Evolutionary conservation across 1,140 invertebrate species (phyloP).

Genomic region (Anoplolepis gracilipes): DNA sequence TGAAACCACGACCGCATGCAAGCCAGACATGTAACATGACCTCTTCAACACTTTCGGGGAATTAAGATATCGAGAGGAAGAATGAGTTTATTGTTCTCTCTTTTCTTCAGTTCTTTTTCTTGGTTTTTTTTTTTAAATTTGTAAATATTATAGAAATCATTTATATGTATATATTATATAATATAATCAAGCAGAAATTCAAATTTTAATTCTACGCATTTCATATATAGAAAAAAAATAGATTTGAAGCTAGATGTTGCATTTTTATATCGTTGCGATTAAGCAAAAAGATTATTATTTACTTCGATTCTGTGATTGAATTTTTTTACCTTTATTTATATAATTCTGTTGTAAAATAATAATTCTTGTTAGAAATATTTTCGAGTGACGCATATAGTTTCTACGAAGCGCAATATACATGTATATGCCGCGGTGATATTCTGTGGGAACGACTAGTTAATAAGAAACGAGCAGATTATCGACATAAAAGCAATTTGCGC

Average conservation of each 20-base stretch:
- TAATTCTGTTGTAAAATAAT: background rate
- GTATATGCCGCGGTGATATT: conserved; percentile 12
- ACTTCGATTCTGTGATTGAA: background rate
- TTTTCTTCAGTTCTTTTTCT: conserved; percentile 39
- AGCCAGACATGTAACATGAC: conserved; percentile 79
- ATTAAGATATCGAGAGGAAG: conserved; percentile 80
- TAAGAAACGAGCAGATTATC: background rate
- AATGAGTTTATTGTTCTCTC: conserved; percentile 71
- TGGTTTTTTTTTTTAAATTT: background rate
- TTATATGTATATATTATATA: background rate
- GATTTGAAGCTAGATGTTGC: background rate
- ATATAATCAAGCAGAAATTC: background rate
- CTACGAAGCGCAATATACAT: background rate
- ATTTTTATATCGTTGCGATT: background rate
- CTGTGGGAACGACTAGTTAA: background rate
- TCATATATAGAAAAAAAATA: background rate
- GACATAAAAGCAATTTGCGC: conserved; percentile 14
- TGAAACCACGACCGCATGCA: conserved; percentile 43
- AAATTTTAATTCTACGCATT: background rate
- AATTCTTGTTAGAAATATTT: background rate
- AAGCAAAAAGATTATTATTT: conserved; percentile 2
- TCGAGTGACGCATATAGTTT: background rate
- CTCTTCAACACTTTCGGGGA: conserved; percentile 74
- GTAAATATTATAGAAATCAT: background rate
- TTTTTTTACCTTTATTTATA: background rate